These are phyloP conservation scores for Hyperoplus immaculatus DNA, from an alignment of 2,797 vertebrate genomes.

Conservation along the genomic window DNA sequence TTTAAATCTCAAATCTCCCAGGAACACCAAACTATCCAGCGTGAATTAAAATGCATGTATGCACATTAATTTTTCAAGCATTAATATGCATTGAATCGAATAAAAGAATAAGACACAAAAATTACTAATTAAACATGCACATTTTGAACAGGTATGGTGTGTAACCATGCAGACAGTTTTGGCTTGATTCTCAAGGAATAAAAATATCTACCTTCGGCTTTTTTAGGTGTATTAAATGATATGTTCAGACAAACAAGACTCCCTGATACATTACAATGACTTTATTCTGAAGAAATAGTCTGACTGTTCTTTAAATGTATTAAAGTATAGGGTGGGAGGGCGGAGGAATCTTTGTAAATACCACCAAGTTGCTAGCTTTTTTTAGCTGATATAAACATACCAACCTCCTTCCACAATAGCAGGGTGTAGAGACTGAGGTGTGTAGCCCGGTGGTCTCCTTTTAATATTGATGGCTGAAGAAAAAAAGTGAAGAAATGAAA, in stretches of 20 bases:
- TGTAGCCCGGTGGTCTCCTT: slow-evolving; percentile 41
- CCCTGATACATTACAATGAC: neutral
- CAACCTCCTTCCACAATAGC: neutral
- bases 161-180: neutral
- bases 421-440: slow-evolving; percentile 17
- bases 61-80: slow-evolving; percentile 18
- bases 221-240: no score
- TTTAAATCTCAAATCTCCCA: slow-evolving; percentile 12
- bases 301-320: neutral
- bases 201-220: no score
- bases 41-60: slow-evolving; percentile 36
- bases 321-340: neutral
- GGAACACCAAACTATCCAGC: slow-evolving; percentile 15
- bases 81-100: slow-evolving; percentile 26
- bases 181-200: no score
- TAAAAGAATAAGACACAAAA: neutral
- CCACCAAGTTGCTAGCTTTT: neutral
- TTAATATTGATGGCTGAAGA: slow-evolving; percentile 67
- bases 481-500: slow-evolving; percentile 14
- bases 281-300: neutral
- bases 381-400: neutral
- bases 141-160: neutral
- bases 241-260: no score
- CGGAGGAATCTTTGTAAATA: slow-evolving; percentile 12
- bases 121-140: slow-evolving; percentile 18